Percentiles rank a stretch among this genome's conserved stretches.
These are phyloP conservation scores for Castor canadensis DNA, from an alignment of 2,113 vertebrate genomes.

Conservation along the genomic window DNA sequence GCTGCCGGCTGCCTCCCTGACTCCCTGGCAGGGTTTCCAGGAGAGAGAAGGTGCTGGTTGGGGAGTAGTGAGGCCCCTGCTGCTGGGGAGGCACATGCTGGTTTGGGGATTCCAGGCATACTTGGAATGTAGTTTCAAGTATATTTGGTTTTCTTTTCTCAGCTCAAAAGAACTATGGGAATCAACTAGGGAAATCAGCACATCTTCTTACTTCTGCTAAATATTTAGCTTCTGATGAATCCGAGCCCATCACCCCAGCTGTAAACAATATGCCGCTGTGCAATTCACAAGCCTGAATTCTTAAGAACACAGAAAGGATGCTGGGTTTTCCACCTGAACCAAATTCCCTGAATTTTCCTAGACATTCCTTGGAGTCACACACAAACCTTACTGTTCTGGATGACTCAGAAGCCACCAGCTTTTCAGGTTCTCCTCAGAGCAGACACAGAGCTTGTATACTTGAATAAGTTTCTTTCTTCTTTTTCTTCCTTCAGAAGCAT, in stretches of 20 bases:
- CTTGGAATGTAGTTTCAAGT: background rate
- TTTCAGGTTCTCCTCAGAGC: background rate
- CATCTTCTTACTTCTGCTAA: background rate
- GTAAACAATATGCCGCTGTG: background rate
- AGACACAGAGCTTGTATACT: background rate
- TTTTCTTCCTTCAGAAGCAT: background rate
- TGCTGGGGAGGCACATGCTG: background rate
- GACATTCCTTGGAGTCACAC: background rate
- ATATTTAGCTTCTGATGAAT: background rate
- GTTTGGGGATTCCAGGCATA: accelerated
- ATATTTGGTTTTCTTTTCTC: background rate
- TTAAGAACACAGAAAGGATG: background rate
- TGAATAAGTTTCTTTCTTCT: background rate
- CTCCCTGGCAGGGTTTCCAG: background rate
- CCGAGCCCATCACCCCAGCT: background rate
- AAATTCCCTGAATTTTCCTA: constrained; percentile 59
- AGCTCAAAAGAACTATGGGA: background rate
- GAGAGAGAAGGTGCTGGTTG: background rate
- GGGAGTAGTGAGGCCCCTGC: background rate
- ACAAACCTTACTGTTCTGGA: background rate
- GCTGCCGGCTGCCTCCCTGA: constrained; percentile 37
- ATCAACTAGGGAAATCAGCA: background rate
- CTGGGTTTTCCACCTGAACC: constrained; percentile 43
- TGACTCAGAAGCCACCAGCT: background rate
- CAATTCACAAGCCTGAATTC: background rate